These are phyloP conservation scores for Galerucella calmariensis DNA, from an alignment of 2,888 invertebrate genomes.

Conservation along the genomic window DNA sequence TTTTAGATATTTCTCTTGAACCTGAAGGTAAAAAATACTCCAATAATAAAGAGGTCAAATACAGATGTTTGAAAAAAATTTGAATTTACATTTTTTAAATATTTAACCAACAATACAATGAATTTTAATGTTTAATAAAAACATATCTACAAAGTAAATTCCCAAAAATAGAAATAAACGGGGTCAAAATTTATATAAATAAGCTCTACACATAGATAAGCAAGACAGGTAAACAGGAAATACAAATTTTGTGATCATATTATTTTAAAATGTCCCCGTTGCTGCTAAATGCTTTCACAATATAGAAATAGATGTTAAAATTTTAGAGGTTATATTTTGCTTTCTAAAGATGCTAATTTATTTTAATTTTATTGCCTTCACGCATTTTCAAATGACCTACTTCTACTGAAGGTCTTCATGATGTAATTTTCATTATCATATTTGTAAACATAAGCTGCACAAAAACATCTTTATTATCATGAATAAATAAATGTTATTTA, in stretches of 20 bases:
- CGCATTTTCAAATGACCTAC: background rate
- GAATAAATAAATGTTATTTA: background rate
- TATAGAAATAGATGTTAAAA: background rate
- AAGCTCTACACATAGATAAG: background rate
- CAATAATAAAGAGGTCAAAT: background rate
- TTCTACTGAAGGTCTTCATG: conserved; percentile 4
- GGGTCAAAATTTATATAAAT: background rate
- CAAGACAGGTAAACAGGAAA: background rate
- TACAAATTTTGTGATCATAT: background rate
- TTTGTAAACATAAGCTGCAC: background rate
- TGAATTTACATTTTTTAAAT: no score
- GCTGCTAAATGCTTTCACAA: background rate
- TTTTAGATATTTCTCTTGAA: conserved; percentile 84
- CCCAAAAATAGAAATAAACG: no score
- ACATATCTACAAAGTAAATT: no score
- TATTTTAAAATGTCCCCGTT: background rate
- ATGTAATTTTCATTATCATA: conserved; percentile 12
- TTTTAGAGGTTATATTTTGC: background rate
- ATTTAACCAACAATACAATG: no score
- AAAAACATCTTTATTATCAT: background rate
- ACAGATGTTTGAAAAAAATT: background rate
- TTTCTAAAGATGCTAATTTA: conserved; percentile 6
- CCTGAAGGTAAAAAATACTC: conserved; percentile 59
- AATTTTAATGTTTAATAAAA: no score
- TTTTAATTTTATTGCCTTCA: conserved; percentile 3